Conservation (phyloP, 2,888 invertebrate species). For the Hyposoter didymator region DNA sequence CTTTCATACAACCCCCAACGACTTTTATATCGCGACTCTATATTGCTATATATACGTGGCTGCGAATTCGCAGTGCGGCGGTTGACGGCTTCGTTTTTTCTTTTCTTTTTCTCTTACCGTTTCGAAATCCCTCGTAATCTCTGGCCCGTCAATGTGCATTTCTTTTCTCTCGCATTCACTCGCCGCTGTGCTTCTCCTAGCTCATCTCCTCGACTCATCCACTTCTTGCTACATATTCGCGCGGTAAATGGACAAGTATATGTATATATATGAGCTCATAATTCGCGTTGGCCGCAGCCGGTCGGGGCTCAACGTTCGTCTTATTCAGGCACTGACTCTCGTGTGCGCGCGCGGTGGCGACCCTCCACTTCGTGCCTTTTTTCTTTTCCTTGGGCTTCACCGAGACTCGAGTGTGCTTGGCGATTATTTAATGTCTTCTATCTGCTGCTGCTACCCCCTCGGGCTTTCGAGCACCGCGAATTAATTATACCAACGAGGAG, state of each 20-base stretch:
- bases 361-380: neutral
- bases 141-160: constrained; percentile 33
- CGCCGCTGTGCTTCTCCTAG: constrained; percentile 25
- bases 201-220: constrained; percentile 36
- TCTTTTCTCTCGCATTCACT: constrained; percentile 10
- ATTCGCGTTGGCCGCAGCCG: constrained; percentile 34
- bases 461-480: constrained; percentile 44
- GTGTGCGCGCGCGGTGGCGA: too few relatives aligned
- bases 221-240: constrained; percentile 30
- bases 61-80: constrained; percentile 16
- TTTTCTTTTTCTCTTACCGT: constrained; percentile 51
- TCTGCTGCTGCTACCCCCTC: constrained; percentile 3
- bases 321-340: neutral
- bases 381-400: constrained; percentile 7
- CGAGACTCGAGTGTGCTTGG: constrained; percentile 48
- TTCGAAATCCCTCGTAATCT: constrained; percentile 62
- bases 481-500: constrained; percentile 36
- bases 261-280: constrained; percentile 18
- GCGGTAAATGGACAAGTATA: neutral
- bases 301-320: constrained; percentile 3
- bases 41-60: neutral
- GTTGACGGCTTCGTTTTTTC: constrained; percentile 32
- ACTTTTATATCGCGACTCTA: constrained; percentile 25
- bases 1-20: constrained; percentile 57
- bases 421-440: constrained; percentile 53